phyloP scores from a whole-genome alignment of 1,140 invertebrate species.

The Penaeus indicus region DNA sequence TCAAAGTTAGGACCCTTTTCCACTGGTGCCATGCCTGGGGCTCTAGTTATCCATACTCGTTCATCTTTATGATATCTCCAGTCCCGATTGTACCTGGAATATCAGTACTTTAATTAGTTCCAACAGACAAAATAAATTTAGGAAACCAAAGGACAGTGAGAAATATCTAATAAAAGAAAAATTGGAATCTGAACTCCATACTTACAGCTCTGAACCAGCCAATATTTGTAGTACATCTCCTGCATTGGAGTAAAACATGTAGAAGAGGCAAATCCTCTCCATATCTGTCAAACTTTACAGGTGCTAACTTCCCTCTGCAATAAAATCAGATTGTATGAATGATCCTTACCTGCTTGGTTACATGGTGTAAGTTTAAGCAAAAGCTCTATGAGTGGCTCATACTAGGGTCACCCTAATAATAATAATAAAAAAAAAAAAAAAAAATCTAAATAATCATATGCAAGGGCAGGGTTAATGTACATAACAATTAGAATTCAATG shows the following conservation, averaged over 20 bases:
- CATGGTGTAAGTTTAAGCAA: no score
- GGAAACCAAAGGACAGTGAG: neutral
- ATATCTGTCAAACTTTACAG: conserved; percentile 95
- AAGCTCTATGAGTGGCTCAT: no score
- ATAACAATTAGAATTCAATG: no score
- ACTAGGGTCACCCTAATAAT: no score
- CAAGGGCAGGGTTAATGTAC: no score
- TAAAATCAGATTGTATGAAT: conserved; percentile 32
- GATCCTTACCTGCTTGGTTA: neutral
- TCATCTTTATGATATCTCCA: conserved; percentile 99
- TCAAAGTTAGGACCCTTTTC: conserved; percentile 97
- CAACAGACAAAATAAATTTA: conserved; percentile 43
- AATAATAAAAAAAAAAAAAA: no score
- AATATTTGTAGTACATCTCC: conserved; percentile 97
- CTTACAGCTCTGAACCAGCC: conserved; percentile 96
- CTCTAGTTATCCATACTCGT: conserved; percentile 98
- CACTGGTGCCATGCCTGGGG: conserved; percentile 89
- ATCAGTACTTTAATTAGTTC: neutral
- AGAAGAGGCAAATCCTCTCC: conserved; percentile 99
- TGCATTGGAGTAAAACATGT: conserved; percentile 99
- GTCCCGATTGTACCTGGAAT: conserved; percentile 88
- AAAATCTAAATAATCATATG: no score
- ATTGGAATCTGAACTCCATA: conserved; percentile 67
- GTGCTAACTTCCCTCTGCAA: conserved; percentile 90
- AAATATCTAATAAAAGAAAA: neutral